Evolutionary conservation across 2,888 invertebrate species (phyloP), one percentile per base, ranked within the genome.

Genomic region (Drosophila percnosoma): DNA sequence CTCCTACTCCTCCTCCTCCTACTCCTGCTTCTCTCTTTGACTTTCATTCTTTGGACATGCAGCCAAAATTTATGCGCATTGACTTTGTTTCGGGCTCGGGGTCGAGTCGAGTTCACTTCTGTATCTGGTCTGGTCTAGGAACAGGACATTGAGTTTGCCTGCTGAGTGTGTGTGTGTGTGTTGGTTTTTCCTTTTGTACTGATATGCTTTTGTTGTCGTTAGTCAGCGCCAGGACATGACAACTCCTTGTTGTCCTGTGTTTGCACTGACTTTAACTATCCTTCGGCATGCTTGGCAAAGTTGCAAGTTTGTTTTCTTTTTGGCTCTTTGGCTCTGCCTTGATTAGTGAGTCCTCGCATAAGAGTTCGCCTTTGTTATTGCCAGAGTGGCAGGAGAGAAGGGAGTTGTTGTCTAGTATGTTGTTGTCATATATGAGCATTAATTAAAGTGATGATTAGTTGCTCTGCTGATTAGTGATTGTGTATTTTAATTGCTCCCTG

Each of bases 191-290:
- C 72, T 54, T 53, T 71, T 81, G 71, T 76, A 83, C 57, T 73
- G 83, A 86, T 83, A 83, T 79, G 73, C 79, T 81, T 80, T 58
- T 83, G 75, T 83, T 85, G 71, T 78, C 67, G 65, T 82, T 70
- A 68, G 69, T 68, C 83, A 65, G 64, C 59, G 53, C 55, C 64
- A 61, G 80, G 59, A 77, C 62, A 72, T 61, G 82, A 63, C 63
- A 64, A 68, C 65, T 71, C 27, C 75, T 53, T 69, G 79, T 78
- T 60, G 68, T 64, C 62, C 49, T 62, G 24, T 45, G 70, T 71
- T 62, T 49, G 53, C 59, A 48, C 4, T 57, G 59, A 66, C 62
- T 72, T 75, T 49, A 51, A 54, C 75, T 72, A 61, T 36, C 45
- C 59, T 58, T 54, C 24, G 15, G 52, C 53, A 52, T 52, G 67